Percentiles rank a stretch among this genome's conserved stretches.
Evolutionary conservation across 2,113 vertebrate species (phyloP).

Genomic region (Trichechus manatus): DNA sequence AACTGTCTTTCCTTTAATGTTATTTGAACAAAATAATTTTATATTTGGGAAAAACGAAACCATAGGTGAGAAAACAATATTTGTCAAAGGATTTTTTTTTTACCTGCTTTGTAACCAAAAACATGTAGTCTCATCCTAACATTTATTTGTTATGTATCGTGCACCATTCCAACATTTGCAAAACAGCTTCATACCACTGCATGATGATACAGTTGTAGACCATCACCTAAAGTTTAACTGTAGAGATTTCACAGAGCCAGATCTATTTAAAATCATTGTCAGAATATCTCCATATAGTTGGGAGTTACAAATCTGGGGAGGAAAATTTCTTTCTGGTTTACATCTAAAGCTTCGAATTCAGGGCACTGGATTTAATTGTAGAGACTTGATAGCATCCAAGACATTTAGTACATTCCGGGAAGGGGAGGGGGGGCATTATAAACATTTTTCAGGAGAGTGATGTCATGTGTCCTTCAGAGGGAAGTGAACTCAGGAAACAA

Average conservation of each 20-base stretch:
- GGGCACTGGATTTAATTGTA: conserved; percentile 52
- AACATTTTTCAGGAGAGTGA: conserved; percentile 66
- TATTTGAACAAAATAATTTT: conserved; percentile 72
- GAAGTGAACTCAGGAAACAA: conserved; percentile 66
- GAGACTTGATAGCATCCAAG: neutral
- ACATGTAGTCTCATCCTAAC: conserved; percentile 38
- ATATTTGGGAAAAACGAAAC: conserved; percentile 64
- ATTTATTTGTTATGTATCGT: conserved; percentile 44
- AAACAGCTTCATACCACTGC: conserved; percentile 41
- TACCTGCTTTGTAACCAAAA: conserved; percentile 77
- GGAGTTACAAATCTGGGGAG: conserved; percentile 60
- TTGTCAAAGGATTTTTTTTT: conserved; percentile 6
- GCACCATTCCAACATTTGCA: conserved; percentile 48
- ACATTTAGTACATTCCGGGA: conserved; percentile 49
- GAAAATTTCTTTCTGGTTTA: conserved; percentile 58
- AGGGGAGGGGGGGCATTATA: conserved; percentile 65
- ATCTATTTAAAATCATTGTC: conserved; percentile 41
- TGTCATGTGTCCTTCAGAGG: conserved; percentile 67
- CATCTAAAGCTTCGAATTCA: conserved; percentile 67
- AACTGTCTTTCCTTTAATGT: conserved; percentile 25
- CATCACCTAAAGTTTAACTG: neutral
- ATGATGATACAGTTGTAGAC: neutral
- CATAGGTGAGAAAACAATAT: conserved; percentile 45
- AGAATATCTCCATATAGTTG: neutral
- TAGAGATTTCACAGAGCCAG: conserved; percentile 21